Conservation (phyloP, 2,888 invertebrate species). For the Pilophorus perplexus region DNA sequence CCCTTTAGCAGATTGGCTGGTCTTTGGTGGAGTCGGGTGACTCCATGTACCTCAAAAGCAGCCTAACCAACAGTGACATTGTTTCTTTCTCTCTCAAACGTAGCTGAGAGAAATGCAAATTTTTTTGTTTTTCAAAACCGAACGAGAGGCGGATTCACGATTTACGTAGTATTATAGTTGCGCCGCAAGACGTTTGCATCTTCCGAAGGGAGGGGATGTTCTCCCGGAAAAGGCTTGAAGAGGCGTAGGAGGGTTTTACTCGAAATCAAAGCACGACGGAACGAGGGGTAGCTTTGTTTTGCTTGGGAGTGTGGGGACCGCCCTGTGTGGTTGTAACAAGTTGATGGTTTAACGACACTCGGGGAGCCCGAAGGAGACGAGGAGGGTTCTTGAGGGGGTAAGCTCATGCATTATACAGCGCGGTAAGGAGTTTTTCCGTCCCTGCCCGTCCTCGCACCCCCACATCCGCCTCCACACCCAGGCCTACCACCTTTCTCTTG, state of each 20-base stretch:
- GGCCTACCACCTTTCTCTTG: not conserved
- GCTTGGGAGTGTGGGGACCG: not conserved
- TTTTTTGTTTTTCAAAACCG: too few relatives aligned
- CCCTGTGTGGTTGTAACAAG: slow-evolving; percentile 32
- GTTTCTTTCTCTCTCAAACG: too few relatives aligned
- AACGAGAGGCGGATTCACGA: too few relatives aligned
- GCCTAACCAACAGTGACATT: too few relatives aligned
- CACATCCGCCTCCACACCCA: not conserved
- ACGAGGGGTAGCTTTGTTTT: slow-evolving; percentile 21
- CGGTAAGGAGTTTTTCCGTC: slow-evolving; percentile 31
- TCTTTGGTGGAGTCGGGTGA: too few relatives aligned
- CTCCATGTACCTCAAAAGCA: too few relatives aligned
- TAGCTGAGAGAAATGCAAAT: too few relatives aligned
- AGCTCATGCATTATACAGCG: slow-evolving; percentile 33
- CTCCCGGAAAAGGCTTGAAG: too few relatives aligned
- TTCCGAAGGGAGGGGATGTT: too few relatives aligned
- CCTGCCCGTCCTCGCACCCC: not conserved
- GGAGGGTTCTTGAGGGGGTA: slow-evolving; percentile 9
- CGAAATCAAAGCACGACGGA: too few relatives aligned
- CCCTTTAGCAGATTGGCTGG: too few relatives aligned
- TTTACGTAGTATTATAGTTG: not conserved
- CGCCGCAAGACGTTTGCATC: not conserved
- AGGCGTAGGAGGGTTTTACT: too few relatives aligned
- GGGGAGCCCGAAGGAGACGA: slow-evolving; percentile 3
- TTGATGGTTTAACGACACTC: slow-evolving; percentile 36